Evolutionary conservation across 2,113 vertebrate species (phyloP), one percentile per base, ranked within the genome.

Genomic region (Chloropsis cyanopogon): DNA sequence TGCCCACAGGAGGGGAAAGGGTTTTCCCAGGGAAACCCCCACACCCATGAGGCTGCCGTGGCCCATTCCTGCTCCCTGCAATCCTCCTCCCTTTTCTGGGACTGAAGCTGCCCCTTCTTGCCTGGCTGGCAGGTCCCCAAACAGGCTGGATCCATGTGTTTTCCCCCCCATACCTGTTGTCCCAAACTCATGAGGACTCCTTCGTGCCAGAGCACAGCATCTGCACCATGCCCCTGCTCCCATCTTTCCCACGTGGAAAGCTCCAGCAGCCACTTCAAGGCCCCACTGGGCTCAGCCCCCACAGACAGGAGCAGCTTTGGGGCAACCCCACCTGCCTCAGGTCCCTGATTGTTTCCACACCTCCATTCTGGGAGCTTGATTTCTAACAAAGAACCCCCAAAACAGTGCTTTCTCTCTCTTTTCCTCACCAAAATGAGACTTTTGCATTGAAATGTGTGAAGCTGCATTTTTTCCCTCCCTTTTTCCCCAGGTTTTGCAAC

Each of bases 61-160:
- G 64, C 28, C 14, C n/a, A 28, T 25, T 60, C 46, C 33, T 41
- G 12, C 81, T 70, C 42, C 23, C 33, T 56, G 21, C 5, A 35
- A 26, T 26, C 26, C 33, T 76, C 14, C 39, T 73, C 47, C 2
- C 22, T 63, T 29, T 65, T 7, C 29, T 5, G 14, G 35, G 33
- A 14, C 28, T 2, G 10, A 61, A 56, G 33, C 23, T 57, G 46
- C 5, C 31, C 46, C 37, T 78, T 81, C 39, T 42, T 26, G 10
- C 54, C 37, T 41, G 28, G 28, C 59, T 19, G 4, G 22, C 21
- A 49, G 33, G 12, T 44, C 6, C 9, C 22, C 16, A 19, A 23
- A 31, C 0, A 0, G 41, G 4, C 10, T 4, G 0, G 60, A 75
- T 39, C 39, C 31, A 4, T 0, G 11, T 1, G 1, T 20, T 56